A percentile compares a stretch with the other conserved stretches of the same genome.
Conservation (phyloP, 2,888 invertebrate species). For the Tanytarsus gracilentus region DNA sequence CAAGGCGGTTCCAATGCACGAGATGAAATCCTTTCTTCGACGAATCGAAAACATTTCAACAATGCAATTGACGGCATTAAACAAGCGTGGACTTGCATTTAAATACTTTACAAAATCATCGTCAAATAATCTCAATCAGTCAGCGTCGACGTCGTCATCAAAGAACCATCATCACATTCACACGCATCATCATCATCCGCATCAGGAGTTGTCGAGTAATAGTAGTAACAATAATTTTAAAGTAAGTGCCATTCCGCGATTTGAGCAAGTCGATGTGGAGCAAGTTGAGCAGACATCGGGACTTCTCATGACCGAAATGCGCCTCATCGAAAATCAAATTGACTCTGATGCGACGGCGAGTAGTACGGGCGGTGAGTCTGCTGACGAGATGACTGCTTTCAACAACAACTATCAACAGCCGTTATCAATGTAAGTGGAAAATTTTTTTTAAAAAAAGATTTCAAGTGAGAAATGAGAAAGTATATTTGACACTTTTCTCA, state of each 20-base stretch:
- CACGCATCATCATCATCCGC: slow-evolving; percentile 34
- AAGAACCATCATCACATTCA: no score
- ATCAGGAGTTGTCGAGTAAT: background rate
- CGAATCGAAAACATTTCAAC: slow-evolving; percentile 38
- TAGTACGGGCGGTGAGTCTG: slow-evolving; percentile 89
- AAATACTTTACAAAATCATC: slow-evolving; percentile 23
- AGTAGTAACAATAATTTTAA: slow-evolving; percentile 2
- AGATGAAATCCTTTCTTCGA: slow-evolving; percentile 48
- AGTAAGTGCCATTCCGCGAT: slow-evolving; percentile 40
- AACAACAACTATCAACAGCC: slow-evolving; percentile 68
- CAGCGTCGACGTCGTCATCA: background rate
- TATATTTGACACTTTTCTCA: no score
- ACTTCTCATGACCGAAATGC: slow-evolving; percentile 61
- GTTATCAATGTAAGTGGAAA: slow-evolving; percentile 67
- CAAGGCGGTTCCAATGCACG: slow-evolving; percentile 45
- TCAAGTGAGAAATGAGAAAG: no score
- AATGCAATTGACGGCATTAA: slow-evolving; percentile 33
- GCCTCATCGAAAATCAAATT: slow-evolving; percentile 62
- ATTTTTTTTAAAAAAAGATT: no score
- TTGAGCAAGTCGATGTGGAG: slow-evolving; percentile 43
- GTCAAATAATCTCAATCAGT: background rate
- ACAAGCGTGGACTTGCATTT: background rate
- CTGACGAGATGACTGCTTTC: slow-evolving; percentile 76
- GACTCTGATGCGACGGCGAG: slow-evolving; percentile 92
- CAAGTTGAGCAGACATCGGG: slow-evolving; percentile 65